These are phyloP conservation scores for Scarus forsteni DNA, from an alignment of 2,797 vertebrate genomes.

Conservation along the genomic window DNA sequence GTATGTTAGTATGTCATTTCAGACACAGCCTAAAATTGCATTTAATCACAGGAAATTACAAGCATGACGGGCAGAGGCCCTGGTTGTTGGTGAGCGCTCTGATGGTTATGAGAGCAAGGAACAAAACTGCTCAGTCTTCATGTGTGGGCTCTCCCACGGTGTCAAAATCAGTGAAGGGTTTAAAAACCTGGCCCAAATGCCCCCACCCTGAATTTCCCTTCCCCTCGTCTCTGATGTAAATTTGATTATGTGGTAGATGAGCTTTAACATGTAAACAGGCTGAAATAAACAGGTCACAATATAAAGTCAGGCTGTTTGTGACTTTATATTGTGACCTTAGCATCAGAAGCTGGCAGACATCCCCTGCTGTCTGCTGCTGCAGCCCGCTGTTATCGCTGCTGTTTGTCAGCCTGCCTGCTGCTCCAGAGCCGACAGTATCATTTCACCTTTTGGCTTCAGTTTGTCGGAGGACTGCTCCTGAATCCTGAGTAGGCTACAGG, in stretches of 20 bases:
- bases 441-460: conserved; percentile 51
- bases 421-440: conserved; percentile 29
- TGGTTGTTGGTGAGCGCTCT: too few species aligned
- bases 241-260: background rate
- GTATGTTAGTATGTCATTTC: too few species aligned
- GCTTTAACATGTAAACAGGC: background rate
- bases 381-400: conserved; percentile 22
- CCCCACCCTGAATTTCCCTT: background rate
- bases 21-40: too few species aligned
- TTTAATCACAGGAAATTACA: too few species aligned
- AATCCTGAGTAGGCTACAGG: conserved; percentile 16
- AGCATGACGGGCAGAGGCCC: too few species aligned
- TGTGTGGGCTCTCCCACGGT: too few species aligned
- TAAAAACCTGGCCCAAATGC: too few species aligned
- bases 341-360: background rate
- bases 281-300: background rate
- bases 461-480: conserved; percentile 21
- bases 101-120: too few species aligned
- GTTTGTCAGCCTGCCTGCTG: conserved; percentile 9
- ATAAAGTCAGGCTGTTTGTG: background rate
- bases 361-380: background rate
- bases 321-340: background rate
- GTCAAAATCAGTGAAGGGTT: too few species aligned
- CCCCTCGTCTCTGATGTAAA: background rate
- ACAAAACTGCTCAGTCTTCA: too few species aligned